Percentiles rank a stretch among this genome's conserved stretches.
Evolutionary conservation across 2,888 invertebrate genomes (phyloP).

Genomic region (Eupsilia transversa): DNA sequence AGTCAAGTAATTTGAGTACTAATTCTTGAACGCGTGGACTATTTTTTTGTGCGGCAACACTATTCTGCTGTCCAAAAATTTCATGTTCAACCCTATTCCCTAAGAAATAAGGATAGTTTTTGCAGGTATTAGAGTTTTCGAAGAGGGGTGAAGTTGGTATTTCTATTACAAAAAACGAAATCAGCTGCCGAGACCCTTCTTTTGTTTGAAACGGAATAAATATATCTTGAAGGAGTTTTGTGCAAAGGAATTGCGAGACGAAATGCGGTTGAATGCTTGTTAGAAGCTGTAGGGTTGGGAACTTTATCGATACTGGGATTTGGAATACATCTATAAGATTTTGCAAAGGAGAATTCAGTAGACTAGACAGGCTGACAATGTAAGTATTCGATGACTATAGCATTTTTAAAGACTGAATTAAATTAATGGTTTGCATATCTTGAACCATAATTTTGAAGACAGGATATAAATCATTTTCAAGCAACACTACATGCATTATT

Average conservation of each 20-base stretch:
- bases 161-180: constrained; percentile 75
- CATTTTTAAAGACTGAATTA: no score
- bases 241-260: constrained; percentile 84
- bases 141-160: constrained; percentile 38
- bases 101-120: constrained; percentile 23
- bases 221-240: constrained; percentile 82
- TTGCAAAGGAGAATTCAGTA: not conserved
- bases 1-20: constrained; percentile 88
- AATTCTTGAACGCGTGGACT: constrained; percentile 74
- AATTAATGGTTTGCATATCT: no score
- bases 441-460: no score
- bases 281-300: constrained; percentile 73
- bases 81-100: accelerated
- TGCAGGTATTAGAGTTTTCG: not conserved
- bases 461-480: no score
- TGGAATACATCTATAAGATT: constrained; percentile 1
- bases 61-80: not conserved
- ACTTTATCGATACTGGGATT: constrained; percentile 30
- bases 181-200: constrained; percentile 84
- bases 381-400: no score
- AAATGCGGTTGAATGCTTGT: constrained; percentile 85
- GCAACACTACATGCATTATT: no score
- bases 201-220: constrained; percentile 85
- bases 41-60: constrained; percentile 40
- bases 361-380: no score